Percentiles rank a stretch among this genome's conserved stretches.
phyloP scores from a whole-genome alignment of 2,797 vertebrate species.

The Sphenopsis melanotis region DNA sequence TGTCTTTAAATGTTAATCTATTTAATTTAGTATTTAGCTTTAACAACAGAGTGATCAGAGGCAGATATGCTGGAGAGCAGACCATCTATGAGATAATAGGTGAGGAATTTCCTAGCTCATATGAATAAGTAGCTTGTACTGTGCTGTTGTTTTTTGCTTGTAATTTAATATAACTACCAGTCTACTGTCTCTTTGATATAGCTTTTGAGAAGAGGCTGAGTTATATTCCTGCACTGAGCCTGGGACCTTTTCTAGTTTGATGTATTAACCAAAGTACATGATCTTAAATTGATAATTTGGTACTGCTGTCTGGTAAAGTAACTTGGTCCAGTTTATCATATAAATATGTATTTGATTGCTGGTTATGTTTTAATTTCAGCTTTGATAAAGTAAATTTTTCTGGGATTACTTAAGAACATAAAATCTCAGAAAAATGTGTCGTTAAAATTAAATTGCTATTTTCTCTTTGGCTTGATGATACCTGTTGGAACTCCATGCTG shows the following conservation, averaged over 20 bases:
- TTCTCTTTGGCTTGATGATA: background rate
- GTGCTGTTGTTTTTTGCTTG: background rate
- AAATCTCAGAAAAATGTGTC: background rate
- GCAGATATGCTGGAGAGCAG: background rate
- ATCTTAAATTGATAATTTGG: slow-evolving; percentile 5
- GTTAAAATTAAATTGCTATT: background rate
- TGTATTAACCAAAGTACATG: background rate
- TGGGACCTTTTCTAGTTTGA: background rate
- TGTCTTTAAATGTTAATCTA: background rate
- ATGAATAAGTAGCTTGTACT: background rate
- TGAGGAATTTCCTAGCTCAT: background rate
- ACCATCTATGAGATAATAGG: background rate
- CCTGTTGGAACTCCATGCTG: background rate
- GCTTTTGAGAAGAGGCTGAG: background rate
- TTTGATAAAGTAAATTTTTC: background rate
- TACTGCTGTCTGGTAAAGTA: background rate
- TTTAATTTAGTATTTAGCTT: background rate
- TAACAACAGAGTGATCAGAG: background rate
- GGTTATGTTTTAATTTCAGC: background rate
- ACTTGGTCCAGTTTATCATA: background rate
- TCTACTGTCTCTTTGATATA: background rate
- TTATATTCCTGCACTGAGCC: background rate
- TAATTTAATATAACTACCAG: background rate
- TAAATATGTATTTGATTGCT: background rate
- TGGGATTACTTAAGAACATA: background rate